Conservation (phyloP, 2,888 invertebrate genomes). For the Apamea sordens region DNA sequence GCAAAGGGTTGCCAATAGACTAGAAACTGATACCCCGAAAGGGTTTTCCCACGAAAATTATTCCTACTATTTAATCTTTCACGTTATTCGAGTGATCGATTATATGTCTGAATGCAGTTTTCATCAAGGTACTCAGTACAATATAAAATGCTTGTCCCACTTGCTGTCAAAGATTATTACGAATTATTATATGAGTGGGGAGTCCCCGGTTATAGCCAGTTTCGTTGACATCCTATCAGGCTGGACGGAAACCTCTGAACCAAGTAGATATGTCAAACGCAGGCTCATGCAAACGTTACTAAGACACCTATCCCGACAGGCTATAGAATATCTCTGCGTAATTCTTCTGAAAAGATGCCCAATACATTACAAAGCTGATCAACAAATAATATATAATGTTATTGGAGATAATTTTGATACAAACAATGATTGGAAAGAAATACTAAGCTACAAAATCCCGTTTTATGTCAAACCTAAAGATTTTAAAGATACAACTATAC, state of each 20-base stretch:
- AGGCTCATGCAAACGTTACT: conserved; percentile 89
- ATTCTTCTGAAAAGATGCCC: conserved; percentile 89
- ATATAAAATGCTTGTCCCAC: conserved; percentile 86
- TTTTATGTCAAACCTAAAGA: conserved; percentile 88
- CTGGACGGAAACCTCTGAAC: conserved; percentile 82
- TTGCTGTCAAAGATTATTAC: conserved; percentile 91
- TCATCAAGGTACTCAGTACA: conserved; percentile 75
- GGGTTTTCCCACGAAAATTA: conserved; percentile 91
- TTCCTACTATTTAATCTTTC: conserved; percentile 90
- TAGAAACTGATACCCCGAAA: conserved; percentile 89
- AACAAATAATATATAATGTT: conserved; percentile 84
- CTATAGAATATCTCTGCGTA: conserved; percentile 90
- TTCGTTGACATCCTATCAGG: conserved; percentile 90
- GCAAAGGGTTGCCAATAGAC: conserved; percentile 92
- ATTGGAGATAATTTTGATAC: conserved; percentile 88
- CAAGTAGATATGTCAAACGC: conserved; percentile 80
- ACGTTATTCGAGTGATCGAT: conserved; percentile 91
- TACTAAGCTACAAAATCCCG: conserved; percentile 86
- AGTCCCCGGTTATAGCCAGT: conserved; percentile 84
- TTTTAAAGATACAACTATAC: conserved; percentile 89
- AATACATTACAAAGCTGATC: conserved; percentile 80
- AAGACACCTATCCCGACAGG: conserved; percentile 88
- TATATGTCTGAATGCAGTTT: conserved; percentile 88
- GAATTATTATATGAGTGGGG: conserved; percentile 88
- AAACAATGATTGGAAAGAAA: conserved; percentile 92